Base-by-base conservation (phyloP, 2,888 invertebrate genomes). In the Apamea crenata region DNA sequence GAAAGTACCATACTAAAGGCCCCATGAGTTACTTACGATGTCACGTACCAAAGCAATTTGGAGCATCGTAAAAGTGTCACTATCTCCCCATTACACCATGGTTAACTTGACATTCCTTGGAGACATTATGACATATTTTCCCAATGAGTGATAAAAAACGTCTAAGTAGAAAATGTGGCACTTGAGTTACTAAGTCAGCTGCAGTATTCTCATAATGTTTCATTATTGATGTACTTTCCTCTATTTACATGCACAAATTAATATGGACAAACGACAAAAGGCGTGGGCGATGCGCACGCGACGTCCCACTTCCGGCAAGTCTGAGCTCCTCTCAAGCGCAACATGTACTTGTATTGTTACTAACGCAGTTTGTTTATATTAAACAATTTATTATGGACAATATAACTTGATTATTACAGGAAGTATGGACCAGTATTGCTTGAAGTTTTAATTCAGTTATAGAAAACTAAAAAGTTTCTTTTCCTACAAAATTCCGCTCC, bases 1-100 rank as follows among this genome's bases (percentile, higher is more conserved):
- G 95, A 94, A 94, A 94, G 95, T 94, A 88, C 90, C 87, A 90
- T 91, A 65, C 25, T 36, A 65, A 73, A 88, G 88, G 83, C 84
- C 84, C 91, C 91, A 92, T 93, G 92, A 89, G 90, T 90, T 91
- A 90, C 91, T 92, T 93, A 93, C 91, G 90, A 91, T 93, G 94
- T 94, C 95, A 95, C 95, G 95, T 94, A 91, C 92, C 80, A 89
- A 92, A 92, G 90, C 90, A 90, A 92, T 93, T 92, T 90, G 87
- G 89, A 88, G 90, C 87, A 88, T 83, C 85, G 89, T 91, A 91
- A 86, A 91, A 89, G 87, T 87, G 86, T 85, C 89, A 89, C 81
- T 77, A 82, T 88, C 87, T 85, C 81, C 77, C 82, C 80, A 85
- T 82, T 83, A 78, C 69, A 65, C 63, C 77, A 73, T 79, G 68